Evolutionary conservation across 1,140 invertebrate genomes (phyloP).

Genomic region (Latrodectus geometricus): DNA sequence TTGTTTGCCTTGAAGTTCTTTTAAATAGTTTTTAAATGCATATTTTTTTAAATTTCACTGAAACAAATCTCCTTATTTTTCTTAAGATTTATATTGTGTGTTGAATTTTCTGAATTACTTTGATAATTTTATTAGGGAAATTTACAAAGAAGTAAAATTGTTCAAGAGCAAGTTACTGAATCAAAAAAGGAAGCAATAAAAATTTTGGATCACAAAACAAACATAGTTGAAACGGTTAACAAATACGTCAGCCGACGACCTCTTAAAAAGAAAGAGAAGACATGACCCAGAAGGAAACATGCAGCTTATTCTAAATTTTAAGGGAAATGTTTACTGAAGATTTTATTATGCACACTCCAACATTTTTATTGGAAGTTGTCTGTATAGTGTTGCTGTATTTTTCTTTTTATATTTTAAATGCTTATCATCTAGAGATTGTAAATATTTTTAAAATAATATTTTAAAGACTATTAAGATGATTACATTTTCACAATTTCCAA

Average conservation of each 20-base stretch:
- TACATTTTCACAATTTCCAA: not conserved
- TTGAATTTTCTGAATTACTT: slow-evolving; percentile 21
- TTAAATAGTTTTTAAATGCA: too few relatives aligned
- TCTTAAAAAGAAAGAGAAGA: slow-evolving; percentile 82
- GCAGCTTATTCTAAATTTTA: not conserved
- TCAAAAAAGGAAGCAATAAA: slow-evolving; percentile 86
- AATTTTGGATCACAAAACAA: slow-evolving; percentile 90
- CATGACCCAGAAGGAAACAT: slow-evolving; percentile 36
- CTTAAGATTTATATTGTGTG: slow-evolving; percentile 29
- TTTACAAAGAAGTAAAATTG: slow-evolving; percentile 92
- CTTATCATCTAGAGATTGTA: slow-evolving; percentile 33
- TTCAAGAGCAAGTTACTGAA: slow-evolving; percentile 91
- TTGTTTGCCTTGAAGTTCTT: too few relatives aligned
- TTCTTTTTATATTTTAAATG: slow-evolving; percentile 42
- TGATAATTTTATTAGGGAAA: slow-evolving; percentile 79
- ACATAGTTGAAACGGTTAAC: slow-evolving; percentile 88
- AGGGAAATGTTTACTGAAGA: not conserved
- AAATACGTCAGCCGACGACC: slow-evolving; percentile 90
- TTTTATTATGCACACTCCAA: slow-evolving; percentile 33
- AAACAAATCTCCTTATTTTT: not conserved
- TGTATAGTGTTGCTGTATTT: slow-evolving; percentile 30
- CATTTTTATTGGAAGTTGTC: slow-evolving; percentile 17
- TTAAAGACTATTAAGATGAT: slow-evolving; percentile 31
- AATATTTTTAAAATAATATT: slow-evolving; percentile 44
- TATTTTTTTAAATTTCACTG: too few relatives aligned